phyloP scores from a whole-genome alignment of 2,113 vertebrate genomes.

The Melierax canorus region DNA sequence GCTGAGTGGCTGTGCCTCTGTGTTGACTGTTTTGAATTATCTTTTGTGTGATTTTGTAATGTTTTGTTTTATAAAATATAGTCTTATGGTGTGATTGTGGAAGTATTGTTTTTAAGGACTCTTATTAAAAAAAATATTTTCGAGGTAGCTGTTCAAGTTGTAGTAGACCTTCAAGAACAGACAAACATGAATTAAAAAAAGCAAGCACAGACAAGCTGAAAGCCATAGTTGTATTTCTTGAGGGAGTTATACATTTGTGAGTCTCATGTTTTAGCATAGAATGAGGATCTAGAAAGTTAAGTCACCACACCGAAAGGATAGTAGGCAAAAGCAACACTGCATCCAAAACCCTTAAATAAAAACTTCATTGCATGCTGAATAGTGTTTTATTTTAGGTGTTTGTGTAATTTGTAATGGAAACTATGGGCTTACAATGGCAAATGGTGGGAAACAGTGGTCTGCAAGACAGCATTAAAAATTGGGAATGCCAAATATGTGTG shows the following conservation, averaged over 20 bases:
- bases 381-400: background rate
- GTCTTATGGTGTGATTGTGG: background rate
- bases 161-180: background rate
- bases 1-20: background rate
- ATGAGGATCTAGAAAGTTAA: background rate
- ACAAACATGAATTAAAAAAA: background rate
- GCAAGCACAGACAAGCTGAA: background rate
- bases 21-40: background rate
- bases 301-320: background rate
- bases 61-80: background rate
- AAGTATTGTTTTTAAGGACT: background rate
- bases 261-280: background rate
- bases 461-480: slow-evolving; percentile 46
- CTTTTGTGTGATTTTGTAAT: background rate
- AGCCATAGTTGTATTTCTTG: background rate
- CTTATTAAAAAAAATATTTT: background rate
- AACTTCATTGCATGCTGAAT: background rate
- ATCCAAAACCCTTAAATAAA: background rate
- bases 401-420: background rate
- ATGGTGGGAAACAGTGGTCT: slow-evolving; percentile 32
- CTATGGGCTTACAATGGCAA: background rate
- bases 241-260: background rate
- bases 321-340: background rate
- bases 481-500: slow-evolving; percentile 52
- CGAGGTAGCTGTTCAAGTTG: background rate